A percentile compares a stretch with the other conserved stretches of the same genome.
Evolutionary conservation across 2,113 vertebrate species (phyloP).

Genomic region (Limnothrissa miodon): DNA sequence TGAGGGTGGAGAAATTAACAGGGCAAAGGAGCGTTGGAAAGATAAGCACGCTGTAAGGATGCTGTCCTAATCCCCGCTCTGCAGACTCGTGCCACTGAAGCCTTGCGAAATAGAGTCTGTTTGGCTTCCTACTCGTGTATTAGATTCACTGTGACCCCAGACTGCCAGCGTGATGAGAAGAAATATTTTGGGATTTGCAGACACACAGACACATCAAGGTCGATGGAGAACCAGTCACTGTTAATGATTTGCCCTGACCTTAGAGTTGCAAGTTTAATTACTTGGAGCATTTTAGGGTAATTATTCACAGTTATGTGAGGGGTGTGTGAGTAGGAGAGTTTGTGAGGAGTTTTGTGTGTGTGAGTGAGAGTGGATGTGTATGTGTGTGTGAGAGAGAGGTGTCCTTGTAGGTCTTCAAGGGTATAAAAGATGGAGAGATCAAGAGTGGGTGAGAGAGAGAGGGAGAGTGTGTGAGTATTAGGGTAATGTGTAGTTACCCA

Average conservation of each 20-base stretch:
- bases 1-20: neutral
- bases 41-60: neutral
- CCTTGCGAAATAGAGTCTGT: neutral
- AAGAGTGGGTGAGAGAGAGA: neutral
- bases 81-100: neutral
- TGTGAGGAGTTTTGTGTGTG: neutral
- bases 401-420: neutral
- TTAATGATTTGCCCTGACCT: neutral
- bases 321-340: neutral
- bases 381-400: neutral
- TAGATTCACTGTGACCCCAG: neutral
- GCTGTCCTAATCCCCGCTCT: neutral
- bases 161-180: neutral
- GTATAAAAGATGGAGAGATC: neutral
- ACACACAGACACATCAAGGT: neutral
- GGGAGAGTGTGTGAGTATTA: no score
- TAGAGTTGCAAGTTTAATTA: neutral
- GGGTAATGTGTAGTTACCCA: no score
- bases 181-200: neutral
- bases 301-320: neutral
- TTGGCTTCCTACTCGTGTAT: neutral
- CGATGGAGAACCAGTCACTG: neutral
- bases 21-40: neutral
- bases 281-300: constrained; percentile 7
- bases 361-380: neutral